phyloP scores from a whole-genome alignment of 2,888 invertebrate species.

The Thera obeliscata region DNA sequence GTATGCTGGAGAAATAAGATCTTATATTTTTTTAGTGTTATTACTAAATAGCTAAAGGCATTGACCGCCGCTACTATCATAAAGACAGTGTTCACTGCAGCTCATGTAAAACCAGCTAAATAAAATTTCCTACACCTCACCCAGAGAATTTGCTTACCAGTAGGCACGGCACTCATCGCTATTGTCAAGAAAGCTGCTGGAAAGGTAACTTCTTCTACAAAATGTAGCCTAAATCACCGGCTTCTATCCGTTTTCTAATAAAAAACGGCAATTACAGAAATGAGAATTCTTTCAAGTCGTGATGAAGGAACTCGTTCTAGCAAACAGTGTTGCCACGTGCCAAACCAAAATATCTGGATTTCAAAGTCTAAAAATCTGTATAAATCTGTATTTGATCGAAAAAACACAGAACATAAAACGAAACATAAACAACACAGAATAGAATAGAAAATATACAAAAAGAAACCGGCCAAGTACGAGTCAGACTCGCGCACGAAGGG shows the following conservation, averaged over 20 bases:
- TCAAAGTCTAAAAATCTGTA: too few species aligned
- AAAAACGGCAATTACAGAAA: conserved; percentile 1
- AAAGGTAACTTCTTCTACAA: conserved; percentile 7
- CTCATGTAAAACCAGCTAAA: conserved; percentile 7
- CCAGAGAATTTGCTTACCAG: conserved; percentile 23
- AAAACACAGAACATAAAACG: too few species aligned
- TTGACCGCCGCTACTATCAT: not conserved
- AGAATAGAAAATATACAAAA: too few species aligned
- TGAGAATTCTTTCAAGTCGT: not conserved
- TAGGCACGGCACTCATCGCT: conserved; percentile 30
- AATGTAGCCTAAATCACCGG: not conserved
- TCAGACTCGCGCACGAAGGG: too few species aligned
- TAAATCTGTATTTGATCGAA: too few species aligned
- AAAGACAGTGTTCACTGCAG: not conserved
- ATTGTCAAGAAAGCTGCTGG: conserved; percentile 5
- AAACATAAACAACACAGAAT: too few species aligned
- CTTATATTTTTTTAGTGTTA: too few species aligned
- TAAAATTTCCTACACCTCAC: not conserved
- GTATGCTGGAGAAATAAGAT: not conserved
- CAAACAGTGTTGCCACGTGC: too few species aligned
- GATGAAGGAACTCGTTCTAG: not conserved
- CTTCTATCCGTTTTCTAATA: conserved; percentile 1
- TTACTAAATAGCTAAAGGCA: not conserved
- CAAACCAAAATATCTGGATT: too few species aligned
- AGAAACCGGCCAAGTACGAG: too few species aligned